Evolutionary conservation across 2,113 vertebrate species (phyloP), one percentile per base, ranked within the genome.

Genomic region (Hylia prasina): DNA sequence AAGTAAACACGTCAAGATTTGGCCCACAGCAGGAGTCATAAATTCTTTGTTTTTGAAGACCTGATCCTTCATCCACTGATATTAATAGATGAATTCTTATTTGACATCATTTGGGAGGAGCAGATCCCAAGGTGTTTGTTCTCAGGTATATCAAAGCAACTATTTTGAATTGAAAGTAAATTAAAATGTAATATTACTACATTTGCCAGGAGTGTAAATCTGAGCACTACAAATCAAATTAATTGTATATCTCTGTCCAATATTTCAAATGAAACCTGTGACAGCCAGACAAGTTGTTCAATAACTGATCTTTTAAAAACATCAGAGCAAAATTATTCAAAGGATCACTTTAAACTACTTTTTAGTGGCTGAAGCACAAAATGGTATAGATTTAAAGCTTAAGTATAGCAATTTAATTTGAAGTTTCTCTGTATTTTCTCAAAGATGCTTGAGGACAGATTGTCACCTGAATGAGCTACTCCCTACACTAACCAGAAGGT

Each of bases 91-190:
- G 37, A 90, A 94, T 94, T 83, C 58, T 54, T 66, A 73, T 56
- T 86, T 96, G 88, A 95, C 21, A 2, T 95, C 79, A 87, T 28
- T 58, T 72, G 68, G 79, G 88, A 94, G 76, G 71, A 93, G 50
- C 56, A 93, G 82, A 90, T 93, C 90, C 92, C 85, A 95, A 88
- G 82, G 88, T 72, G 0, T 48, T 96, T 94, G 58, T 92, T 96
- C 82, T 91, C 56, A 71, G 76, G 21, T 85, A 75, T 94, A 94
- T 94, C 96, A 97, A 96, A 97, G 96, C 72, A 97, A 94, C 68
- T 94, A 83, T 91, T 90, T 83, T 75, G 68, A 83, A 95, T 60
- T 86, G 87, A 71, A 90, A 93, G 79, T 89, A 90, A 95, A 96
- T 93, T 86, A 87, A 96, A 94, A 81, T 63, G 79, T 23, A 71